These are phyloP conservation scores for Crepidodera aurea DNA, from an alignment of 2,888 invertebrate species.

Conservation along the genomic window DNA sequence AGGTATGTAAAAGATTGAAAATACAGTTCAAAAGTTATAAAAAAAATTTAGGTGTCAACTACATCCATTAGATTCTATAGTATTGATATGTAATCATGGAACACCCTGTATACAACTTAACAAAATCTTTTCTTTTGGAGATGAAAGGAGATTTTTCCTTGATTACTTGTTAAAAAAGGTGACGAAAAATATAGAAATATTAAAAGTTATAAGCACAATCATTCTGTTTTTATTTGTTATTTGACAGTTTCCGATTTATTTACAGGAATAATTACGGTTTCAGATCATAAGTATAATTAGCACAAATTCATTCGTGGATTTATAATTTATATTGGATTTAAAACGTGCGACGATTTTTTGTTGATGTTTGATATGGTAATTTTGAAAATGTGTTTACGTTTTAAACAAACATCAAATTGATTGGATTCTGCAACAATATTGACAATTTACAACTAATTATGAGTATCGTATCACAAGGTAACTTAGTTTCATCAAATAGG, in stretches of 20 bases:
- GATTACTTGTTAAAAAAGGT: background rate
- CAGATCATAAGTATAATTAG: constrained; percentile 8
- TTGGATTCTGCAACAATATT: background rate
- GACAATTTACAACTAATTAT: too few species aligned
- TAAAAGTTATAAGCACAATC: constrained; percentile 2
- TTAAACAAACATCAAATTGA: background rate
- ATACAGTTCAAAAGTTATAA: too few species aligned
- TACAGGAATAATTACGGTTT: background rate
- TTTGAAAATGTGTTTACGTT: background rate
- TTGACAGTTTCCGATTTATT: background rate
- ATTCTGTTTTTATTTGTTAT: background rate
- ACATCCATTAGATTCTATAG: too few species aligned
- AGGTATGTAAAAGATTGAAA: too few species aligned
- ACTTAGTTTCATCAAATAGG: too few species aligned
- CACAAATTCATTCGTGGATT: constrained; percentile 1
- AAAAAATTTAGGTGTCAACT: too few species aligned
- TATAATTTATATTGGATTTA: background rate
- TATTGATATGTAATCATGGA: too few species aligned
- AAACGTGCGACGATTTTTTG: background rate
- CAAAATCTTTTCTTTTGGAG: too few species aligned
- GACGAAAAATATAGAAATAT: background rate
- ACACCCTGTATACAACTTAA: too few species aligned
- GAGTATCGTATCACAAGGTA: too few species aligned
- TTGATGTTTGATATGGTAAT: background rate
- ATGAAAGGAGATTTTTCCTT: too few species aligned